These are phyloP conservation scores for Heliconius hewitsoni DNA, from an alignment of 1,140 invertebrate species.

Conservation along the genomic window DNA sequence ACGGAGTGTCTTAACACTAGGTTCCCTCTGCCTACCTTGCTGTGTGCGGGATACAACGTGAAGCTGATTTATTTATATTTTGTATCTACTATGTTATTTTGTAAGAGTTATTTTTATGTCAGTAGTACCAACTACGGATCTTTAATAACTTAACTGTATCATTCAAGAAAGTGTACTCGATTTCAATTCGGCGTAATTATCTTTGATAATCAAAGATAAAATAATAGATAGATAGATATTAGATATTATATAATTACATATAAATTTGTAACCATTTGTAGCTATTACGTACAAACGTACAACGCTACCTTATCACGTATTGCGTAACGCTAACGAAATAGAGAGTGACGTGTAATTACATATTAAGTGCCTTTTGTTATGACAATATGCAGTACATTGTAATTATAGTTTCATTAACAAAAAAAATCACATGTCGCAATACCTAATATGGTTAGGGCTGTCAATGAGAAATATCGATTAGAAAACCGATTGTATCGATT, in stretches of 20 bases:
- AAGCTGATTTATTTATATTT: neutral
- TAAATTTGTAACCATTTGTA: slow-evolving; percentile 20
- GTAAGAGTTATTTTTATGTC: neutral
- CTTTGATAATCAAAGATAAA: slow-evolving; percentile 12
- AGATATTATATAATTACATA: slow-evolving; percentile 8
- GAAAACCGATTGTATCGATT: neutral
- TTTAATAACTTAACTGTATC: neutral
- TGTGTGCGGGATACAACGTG: too few relatives aligned
- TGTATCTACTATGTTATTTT: neutral
- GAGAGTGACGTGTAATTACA: slow-evolving; percentile 59
- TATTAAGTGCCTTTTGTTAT: slow-evolving; percentile 59
- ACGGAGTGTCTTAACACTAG: too few relatives aligned
- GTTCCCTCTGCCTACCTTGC: too few relatives aligned
- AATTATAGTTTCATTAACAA: slow-evolving; percentile 52
- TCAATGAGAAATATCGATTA: slow-evolving; percentile 7
- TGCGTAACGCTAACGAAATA: slow-evolving; percentile 43
- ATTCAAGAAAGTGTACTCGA: slow-evolving; percentile 6
- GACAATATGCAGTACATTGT: slow-evolving; percentile 50
- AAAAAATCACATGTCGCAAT: slow-evolving; percentile 44
- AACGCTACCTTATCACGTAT: slow-evolving; percentile 37
- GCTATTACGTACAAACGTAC: slow-evolving; percentile 25
- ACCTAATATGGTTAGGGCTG: slow-evolving; percentile 37
- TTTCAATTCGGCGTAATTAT: slow-evolving; percentile 10
- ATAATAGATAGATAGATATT: slow-evolving; percentile 2
- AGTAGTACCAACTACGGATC: neutral